Base-by-base conservation (phyloP, 2,888 invertebrate species). In the Drosophila siamana region DNA sequence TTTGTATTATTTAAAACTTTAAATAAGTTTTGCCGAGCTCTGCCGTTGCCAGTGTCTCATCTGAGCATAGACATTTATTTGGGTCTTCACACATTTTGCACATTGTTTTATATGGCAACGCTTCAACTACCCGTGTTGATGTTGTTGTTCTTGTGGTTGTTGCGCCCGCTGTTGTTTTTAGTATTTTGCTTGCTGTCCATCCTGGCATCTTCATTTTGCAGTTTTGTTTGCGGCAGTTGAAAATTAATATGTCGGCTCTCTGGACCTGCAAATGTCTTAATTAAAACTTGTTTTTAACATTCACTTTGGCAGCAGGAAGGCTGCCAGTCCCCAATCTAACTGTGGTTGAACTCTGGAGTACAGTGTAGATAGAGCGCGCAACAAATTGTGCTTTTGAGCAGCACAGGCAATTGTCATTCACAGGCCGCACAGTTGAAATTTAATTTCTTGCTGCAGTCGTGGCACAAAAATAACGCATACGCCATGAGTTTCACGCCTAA, bases 191-290 rank as follows among this genome's bases (percentile, higher is more conserved):
- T 36, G 68, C 56, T 60, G 62, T 81, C 68, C 65, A 69, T 66
- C 33, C 51, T 57, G 64, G 33, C 78, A 50, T 68, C 78, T 71
- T 71, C 76, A 71, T 63, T 78, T 67, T 78, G 63, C 61, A 51
- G 73, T 68, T 79, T 67, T 74, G 73, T 68, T 65, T 78, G 68
- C 78, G 78, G 68, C 74, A 78, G 77, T 61, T 75, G 74, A 63
- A 82, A 81, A 82, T 81, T 70, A 82, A 82, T 81, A 83, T 82
- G 79, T 81, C 65, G 51, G 57, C 57, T 72, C 74, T 69, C 67
- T 81, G 68, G 79, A 69, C 74, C 84, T 67, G 72, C 64, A 81
- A 82, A 78, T 82, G 80, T 82, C 83, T 79, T 85, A 84, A 85
- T 80, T 84, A 83, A 84, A 85, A 84, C 60, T 83, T 74, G 77